Percentiles rank a stretch among this genome's conserved stretches.
Evolutionary conservation across 1,140 invertebrate genomes (phyloP).

Genomic region (Drosophila nikananu): DNA sequence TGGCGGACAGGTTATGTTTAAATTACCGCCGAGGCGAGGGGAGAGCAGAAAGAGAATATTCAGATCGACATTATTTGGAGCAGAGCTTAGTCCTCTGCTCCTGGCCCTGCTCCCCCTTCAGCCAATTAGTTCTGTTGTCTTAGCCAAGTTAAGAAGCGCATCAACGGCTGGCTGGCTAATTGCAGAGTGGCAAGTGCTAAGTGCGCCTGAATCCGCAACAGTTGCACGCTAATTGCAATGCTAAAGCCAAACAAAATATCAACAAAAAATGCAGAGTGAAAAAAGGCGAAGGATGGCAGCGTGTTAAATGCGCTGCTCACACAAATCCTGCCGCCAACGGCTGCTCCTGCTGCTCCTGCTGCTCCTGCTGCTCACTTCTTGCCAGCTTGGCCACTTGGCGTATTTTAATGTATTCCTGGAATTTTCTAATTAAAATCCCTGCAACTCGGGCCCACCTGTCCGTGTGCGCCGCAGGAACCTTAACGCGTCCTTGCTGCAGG

Average conservation of each 20-base stretch:
- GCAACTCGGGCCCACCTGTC: slow-evolving; percentile 57
- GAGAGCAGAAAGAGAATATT: neutral
- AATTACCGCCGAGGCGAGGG: slow-evolving; percentile 14
- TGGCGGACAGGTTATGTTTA: slow-evolving; percentile 51
- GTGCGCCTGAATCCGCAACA: slow-evolving; percentile 53
- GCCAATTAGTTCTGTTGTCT: slow-evolving; percentile 71
- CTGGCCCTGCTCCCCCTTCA: neutral
- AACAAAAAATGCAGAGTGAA: slow-evolving; percentile 44
- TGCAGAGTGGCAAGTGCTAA: slow-evolving; percentile 57
- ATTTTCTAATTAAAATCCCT: slow-evolving; percentile 83
- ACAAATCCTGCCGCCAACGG: slow-evolving; percentile 60
- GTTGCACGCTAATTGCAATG: slow-evolving; percentile 74
- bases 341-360: slow-evolving; percentile 19
- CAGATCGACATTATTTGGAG: slow-evolving; percentile 17
- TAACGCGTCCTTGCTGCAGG: slow-evolving; percentile 54
- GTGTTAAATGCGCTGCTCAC: slow-evolving; percentile 65
- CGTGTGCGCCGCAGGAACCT: slow-evolving; percentile 42
- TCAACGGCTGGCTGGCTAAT: slow-evolving; percentile 64
- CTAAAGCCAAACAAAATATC: slow-evolving; percentile 75
- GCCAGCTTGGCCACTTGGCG: slow-evolving; percentile 56
- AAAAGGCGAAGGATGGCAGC: slow-evolving; percentile 35
- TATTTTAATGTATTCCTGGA: slow-evolving; percentile 74
- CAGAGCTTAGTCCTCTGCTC: slow-evolving; percentile 11
- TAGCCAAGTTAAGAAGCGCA: slow-evolving; percentile 63
- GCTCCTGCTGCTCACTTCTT: slow-evolving; percentile 29